These are phyloP conservation scores for Microcebus griseorufus DNA, from an alignment of 2,113 vertebrate species.

Conservation along the genomic window DNA sequence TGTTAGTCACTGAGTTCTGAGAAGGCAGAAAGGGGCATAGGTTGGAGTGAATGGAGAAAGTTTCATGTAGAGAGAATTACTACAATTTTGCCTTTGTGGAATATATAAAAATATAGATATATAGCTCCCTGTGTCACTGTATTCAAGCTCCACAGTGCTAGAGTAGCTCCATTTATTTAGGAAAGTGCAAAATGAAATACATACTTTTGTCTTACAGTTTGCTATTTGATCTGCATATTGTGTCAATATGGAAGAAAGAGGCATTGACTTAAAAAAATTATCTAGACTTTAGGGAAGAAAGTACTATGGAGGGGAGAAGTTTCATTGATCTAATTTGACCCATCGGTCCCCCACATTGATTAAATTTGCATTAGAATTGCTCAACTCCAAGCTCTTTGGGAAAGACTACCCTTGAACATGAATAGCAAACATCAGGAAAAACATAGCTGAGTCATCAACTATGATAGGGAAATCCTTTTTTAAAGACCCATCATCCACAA, in stretches of 20 bases:
- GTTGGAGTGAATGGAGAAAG: neutral
- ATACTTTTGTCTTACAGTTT: neutral
- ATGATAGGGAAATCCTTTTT: neutral
- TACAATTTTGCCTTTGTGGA: neutral
- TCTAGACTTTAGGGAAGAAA: neutral
- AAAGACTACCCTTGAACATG: neutral
- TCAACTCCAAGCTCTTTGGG: neutral
- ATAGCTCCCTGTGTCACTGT: neutral
- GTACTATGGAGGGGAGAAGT: neutral
- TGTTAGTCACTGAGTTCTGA: neutral
- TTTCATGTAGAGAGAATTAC: neutral
- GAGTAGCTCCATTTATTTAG: neutral
- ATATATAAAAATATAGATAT: neutral
- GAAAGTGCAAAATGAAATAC: conserved; percentile 11
- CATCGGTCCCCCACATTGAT: neutral
- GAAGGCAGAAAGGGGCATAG: neutral
- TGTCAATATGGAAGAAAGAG: neutral
- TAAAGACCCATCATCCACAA: neutral
- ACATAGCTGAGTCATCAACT: neutral
- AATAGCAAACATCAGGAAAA: neutral
- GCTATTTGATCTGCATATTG: neutral
- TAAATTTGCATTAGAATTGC: conserved; percentile 34
- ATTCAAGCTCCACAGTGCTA: neutral
- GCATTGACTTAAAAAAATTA: neutral
- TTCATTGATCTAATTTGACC: neutral